These are phyloP conservation scores for Scaptomyza cyrtandrae DNA, from an alignment of 2,888 invertebrate genomes.

Conservation along the genomic window DNA sequence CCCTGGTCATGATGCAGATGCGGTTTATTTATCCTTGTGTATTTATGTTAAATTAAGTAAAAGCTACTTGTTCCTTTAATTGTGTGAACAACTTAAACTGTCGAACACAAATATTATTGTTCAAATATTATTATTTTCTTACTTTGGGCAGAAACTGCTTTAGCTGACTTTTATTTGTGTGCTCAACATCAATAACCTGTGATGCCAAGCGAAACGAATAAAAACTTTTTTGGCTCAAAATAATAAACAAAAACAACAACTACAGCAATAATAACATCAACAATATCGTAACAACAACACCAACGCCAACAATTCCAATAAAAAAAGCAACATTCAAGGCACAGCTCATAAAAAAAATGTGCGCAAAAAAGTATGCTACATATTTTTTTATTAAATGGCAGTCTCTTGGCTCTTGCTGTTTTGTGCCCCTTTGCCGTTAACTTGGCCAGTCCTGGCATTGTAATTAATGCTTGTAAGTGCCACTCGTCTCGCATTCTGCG, in stretches of 20 bases:
- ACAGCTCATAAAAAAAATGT: slow-evolving; percentile 51
- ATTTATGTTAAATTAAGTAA: not conserved
- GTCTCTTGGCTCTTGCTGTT: slow-evolving; percentile 40
- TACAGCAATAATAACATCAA: slow-evolving; percentile 18
- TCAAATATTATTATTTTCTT: not conserved
- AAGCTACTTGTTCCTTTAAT: not conserved
- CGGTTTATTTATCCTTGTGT: not conserved
- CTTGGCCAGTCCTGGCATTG: slow-evolving; percentile 68
- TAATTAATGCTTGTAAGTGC: slow-evolving; percentile 75
- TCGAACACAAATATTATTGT: no score
- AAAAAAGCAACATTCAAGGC: slow-evolving; percentile 58
- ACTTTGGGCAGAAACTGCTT: no score
- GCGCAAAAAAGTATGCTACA: slow-evolving; percentile 71
- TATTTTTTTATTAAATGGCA: slow-evolving; percentile 32
- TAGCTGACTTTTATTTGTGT: slow-evolving; percentile 3
- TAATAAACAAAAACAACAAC: slow-evolving; percentile 20
- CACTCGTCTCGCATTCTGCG: slow-evolving; percentile 41
- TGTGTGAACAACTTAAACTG: not conserved
- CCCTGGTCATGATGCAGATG: slow-evolving; percentile 16
- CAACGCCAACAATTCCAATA: slow-evolving; percentile 51
- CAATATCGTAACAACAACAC: slow-evolving; percentile 12
- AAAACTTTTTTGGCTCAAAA: slow-evolving; percentile 38
- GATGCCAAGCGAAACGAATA: slow-evolving; percentile 16
- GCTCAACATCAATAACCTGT: slow-evolving; percentile 12
- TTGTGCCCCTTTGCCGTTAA: slow-evolving; percentile 32